Evolutionary conservation across 1,140 invertebrate species (phyloP), one percentile per base, ranked within the genome.

Genomic region (Danaus plexippus): DNA sequence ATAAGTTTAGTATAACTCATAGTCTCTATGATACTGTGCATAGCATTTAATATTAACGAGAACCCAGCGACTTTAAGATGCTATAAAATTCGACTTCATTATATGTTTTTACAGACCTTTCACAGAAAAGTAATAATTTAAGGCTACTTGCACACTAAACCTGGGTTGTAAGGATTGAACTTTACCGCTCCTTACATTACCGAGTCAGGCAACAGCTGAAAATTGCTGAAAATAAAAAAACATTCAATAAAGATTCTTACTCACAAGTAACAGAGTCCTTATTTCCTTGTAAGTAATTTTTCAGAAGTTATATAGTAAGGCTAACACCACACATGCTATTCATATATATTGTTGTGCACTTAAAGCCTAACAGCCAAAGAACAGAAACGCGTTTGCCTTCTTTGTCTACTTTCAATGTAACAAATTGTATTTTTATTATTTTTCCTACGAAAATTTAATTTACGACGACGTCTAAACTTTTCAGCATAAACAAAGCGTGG

Each of bases 301-400:
- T 57, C 48, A 43, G 11, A 52, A 53, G 46, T 55, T 66, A 54
- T 54, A 61, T 49, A 52, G 59, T 58, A 54, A 57, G 55, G 47
- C 55, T 62, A 62, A 57, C 60, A 50, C 51, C 54, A 62, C 60
- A 62, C 60, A 48, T 62, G 64, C 66, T 61, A 69, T 66, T 64
- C 65, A 69, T 61, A 52, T 55, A 67, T 69, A 69, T 62, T 64
- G 56, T 63, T 48, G 48, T 51, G 51, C 52, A 52, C 46, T 61
- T 69, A 61, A 62, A 61, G 61, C 61, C 60, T 62, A 62, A 62
- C 54, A 54, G 54, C 51, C 43, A 46, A 9, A 52, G 49, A 52
- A 58, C 56, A 52, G 47, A 52, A 50, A 46, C 43, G 48, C 43
- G 22, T 32, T 18, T 18, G 40, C 40, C n/a, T 42, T 45, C 43